phyloP scores from a whole-genome alignment of 2,113 vertebrate species.

The Pituophis catenifer region DNA sequence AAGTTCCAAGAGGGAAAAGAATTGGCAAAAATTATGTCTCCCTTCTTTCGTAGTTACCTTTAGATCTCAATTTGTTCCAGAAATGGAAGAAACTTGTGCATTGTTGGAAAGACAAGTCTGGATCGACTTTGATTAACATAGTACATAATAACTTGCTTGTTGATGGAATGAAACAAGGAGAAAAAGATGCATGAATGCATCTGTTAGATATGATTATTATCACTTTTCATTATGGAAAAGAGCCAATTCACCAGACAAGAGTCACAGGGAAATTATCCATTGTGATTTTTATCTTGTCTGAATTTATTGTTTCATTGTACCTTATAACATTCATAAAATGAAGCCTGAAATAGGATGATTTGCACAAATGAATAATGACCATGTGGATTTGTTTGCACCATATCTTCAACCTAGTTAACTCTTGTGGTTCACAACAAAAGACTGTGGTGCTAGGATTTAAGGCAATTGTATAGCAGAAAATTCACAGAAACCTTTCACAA shows the following conservation, averaged over 20 bases:
- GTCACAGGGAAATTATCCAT: not conserved
- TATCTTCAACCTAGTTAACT: not conserved
- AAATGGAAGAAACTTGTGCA: not conserved
- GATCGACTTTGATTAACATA: conserved; percentile 18
- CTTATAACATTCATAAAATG: not conserved
- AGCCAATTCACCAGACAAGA: not conserved
- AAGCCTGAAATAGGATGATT: not conserved
- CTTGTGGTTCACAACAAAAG: not conserved
- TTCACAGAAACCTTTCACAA: not conserved
- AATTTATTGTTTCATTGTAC: not conserved
- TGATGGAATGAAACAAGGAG: conserved; percentile 19
- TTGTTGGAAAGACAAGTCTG: not conserved
- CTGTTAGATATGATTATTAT: not conserved
- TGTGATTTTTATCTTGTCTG: not conserved
- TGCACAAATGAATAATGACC: not conserved
- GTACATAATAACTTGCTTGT: conserved; percentile 12
- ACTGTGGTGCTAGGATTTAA: not conserved
- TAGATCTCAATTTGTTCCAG: not conserved
- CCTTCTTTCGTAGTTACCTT: not conserved
- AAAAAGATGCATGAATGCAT: not conserved
- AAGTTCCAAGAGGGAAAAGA: not conserved
- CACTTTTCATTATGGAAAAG: not conserved
- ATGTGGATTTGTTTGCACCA: not conserved
- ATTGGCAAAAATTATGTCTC: not conserved
- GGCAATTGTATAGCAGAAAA: not conserved